These are phyloP conservation scores for Drosophila helvetica DNA, from an alignment of 2,888 invertebrate species.

Conservation along the genomic window DNA sequence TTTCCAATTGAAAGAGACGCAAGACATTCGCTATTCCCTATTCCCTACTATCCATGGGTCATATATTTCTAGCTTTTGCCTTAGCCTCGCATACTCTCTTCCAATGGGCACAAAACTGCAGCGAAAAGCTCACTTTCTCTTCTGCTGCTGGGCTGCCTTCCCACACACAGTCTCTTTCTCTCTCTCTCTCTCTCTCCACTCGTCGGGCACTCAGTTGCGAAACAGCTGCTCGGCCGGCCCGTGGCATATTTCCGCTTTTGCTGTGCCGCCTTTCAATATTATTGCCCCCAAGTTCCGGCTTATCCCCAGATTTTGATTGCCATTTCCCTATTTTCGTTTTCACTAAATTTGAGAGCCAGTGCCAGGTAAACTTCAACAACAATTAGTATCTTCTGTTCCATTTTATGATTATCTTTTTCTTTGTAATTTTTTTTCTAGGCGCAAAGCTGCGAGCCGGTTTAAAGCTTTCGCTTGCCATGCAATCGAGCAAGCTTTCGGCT, in stretches of 20 bases:
- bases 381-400: neutral
- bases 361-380: slow-evolving; percentile 1
- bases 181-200: slow-evolving; percentile 16
- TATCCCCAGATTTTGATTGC: neutral
- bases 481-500: slow-evolving; percentile 39
- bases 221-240: slow-evolving; percentile 61
- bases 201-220: slow-evolving; percentile 32
- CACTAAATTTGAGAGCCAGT: slow-evolving; percentile 39
- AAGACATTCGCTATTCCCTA: no score
- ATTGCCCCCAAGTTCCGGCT: slow-evolving; percentile 26
- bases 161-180: neutral
- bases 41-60: no score
- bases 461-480: slow-evolving; percentile 52
- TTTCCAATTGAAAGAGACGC: no score
- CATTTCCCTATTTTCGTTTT: neutral
- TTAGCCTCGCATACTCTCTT: neutral
- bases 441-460: slow-evolving; percentile 46
- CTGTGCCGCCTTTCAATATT: slow-evolving; percentile 35
- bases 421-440: slow-evolving; percentile 4
- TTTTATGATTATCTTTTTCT: slow-evolving; percentile 1
- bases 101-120: neutral
- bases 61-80: no score
- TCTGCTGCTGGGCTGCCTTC: no score
- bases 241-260: slow-evolving; percentile 49
- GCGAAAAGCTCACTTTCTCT: slow-evolving; percentile 20